Evolutionary conservation across 2,888 invertebrate genomes (phyloP).

Genomic region (Drosophila anceps): DNA sequence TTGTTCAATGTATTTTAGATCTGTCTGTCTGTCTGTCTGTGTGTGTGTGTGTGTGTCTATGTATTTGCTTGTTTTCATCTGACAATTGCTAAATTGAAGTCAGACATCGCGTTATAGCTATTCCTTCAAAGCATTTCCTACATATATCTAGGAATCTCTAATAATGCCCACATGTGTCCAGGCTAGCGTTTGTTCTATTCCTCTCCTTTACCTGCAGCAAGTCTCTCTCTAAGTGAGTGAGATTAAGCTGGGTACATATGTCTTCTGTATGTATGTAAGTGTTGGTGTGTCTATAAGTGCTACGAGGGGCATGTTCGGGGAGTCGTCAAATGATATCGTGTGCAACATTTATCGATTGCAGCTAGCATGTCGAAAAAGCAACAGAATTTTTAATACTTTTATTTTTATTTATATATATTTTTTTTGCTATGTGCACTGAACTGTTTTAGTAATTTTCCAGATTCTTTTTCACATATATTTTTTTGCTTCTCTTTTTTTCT

Average conservation of each 20-base stretch:
- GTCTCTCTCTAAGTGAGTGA: conserved; percentile 54
- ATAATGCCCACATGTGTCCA: conserved; percentile 17
- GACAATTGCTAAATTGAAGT: conserved; percentile 50
- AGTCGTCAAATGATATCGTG: conserved; percentile 18
- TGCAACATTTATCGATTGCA: conserved; percentile 31
- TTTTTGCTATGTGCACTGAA: conserved; percentile 14
- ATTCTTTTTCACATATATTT: conserved; percentile 37
- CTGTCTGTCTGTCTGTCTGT: conserved; percentile 2
- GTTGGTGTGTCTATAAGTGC: conserved; percentile 7
- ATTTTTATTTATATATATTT: background rate
- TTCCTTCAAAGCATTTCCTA: conserved; percentile 54
- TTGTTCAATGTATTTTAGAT: background rate
- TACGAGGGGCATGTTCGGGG: conserved; percentile 25
- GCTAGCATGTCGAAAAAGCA: conserved; percentile 25
- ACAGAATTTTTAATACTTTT: conserved; percentile 14
- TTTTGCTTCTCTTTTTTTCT: conserved; percentile 30
- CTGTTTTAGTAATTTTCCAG: conserved; percentile 21
- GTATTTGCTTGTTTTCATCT: conserved; percentile 28
- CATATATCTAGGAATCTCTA: conserved; percentile 36
- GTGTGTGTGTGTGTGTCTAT: background rate
- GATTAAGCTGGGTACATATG: conserved; percentile 44
- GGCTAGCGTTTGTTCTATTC: background rate
- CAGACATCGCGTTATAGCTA: conserved; percentile 23
- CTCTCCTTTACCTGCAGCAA: background rate
- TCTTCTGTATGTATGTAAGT: conserved; percentile 47